A percentile compares a stretch with the other conserved stretches of the same genome.
phyloP scores from a whole-genome alignment of 1,140 invertebrate species.

The Yoshiicerus persimilis region DNA sequence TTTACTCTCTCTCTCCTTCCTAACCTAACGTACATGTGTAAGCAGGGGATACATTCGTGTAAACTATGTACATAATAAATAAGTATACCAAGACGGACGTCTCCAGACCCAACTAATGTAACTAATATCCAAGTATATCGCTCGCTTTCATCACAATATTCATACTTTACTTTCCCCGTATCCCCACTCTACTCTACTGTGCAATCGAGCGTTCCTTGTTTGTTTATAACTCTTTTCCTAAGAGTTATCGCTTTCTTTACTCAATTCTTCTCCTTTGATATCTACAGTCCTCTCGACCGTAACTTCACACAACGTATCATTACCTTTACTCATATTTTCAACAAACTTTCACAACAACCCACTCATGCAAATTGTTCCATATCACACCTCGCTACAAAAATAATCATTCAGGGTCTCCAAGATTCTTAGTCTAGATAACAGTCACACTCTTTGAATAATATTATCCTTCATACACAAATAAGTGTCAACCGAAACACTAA shows the following conservation, averaged over 20 bases:
- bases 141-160: neutral
- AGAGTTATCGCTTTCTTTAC: neutral
- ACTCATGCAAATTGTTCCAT: neutral
- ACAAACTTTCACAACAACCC: neutral
- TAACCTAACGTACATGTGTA: neutral
- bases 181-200: neutral
- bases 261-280: neutral
- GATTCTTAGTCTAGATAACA: too few relatives aligned
- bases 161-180: neutral
- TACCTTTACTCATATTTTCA: neutral
- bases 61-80: neutral
- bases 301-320: neutral
- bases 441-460: too few relatives aligned
- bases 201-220: neutral
- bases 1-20: neutral
- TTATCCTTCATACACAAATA: too few relatives aligned
- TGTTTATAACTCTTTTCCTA: too few relatives aligned
- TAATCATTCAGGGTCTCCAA: neutral
- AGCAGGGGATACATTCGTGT: neutral
- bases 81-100: neutral
- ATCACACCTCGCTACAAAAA: neutral
- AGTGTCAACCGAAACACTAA: too few relatives aligned
- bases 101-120: neutral
- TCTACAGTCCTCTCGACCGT: neutral
- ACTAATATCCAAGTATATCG: neutral